Base-by-base conservation (phyloP, 1,140 invertebrate genomes). In the Listronotus oregonensis region DNA sequence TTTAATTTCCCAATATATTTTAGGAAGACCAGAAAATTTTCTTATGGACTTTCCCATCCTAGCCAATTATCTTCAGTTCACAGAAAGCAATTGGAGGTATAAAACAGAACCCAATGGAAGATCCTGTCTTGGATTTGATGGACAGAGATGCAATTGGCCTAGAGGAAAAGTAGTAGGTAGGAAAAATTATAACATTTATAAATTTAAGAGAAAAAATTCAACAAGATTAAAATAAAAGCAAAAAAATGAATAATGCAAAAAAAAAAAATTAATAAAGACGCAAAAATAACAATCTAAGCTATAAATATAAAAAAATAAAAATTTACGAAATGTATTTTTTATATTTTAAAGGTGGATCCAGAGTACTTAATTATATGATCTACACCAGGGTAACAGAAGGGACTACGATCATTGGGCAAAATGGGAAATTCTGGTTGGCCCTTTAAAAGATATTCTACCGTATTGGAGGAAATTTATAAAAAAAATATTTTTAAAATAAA, bases 311-410 rank as follows among this genome's bases (percentile, higher is more conserved):
- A 27, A 27, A 1, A 27, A 27, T 3, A 27, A 27, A 27, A 27
- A 27, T n/a, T n/a, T n/a, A 27, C 21, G 21, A 27, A 27, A 47
- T 47, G 17, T 14, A 9, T 56, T 39, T 54, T 8, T 56, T 37
- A 27, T n/a, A n/a, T 32, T 50, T 6, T 52, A 40, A 27, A 66
- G 94, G 94, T 8, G 94, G 94, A 1, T 93, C 90, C 0, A 92
- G 90, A 46, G 90, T 91, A 0, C 78, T 96, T 0, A 96, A n/a
- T n/a, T 94, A 93, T 64, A 94, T 97, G 94, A 92, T 95, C 42
- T 94, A 95, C 68, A 91, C 92, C 0, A 87, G 95, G 92, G 93
- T 77, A 80, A n/a, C n/a, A n/a, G 82, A 21, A 74, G 73, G 49
- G 87, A 96, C 74, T 96, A 90, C n/a, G 87, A 96, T 72, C 78